These are phyloP conservation scores for Cryptocheilus praepositus DNA, from an alignment of 2,888 invertebrate genomes.

Conservation along the genomic window DNA sequence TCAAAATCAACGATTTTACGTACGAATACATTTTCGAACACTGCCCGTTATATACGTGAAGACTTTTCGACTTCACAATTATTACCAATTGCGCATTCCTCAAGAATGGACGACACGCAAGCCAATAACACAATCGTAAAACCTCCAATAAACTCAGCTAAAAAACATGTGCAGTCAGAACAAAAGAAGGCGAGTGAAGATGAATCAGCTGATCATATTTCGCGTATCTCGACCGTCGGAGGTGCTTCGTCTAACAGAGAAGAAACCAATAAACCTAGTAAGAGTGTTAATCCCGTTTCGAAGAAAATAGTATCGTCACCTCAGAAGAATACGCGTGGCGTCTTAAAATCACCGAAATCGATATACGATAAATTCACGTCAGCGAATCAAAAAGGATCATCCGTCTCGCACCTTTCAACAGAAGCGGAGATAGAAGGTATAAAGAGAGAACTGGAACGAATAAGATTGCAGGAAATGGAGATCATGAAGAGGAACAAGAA, in stretches of 20 bases:
- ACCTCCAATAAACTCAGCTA: not conserved
- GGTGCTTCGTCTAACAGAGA: too few species aligned
- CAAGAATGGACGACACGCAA: too few species aligned
- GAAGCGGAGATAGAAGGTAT: slow-evolving; percentile 10
- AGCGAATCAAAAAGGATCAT: not conserved
- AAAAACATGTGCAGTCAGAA: not conserved
- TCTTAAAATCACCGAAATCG: not conserved
- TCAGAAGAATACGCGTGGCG: not conserved
- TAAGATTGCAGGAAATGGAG: slow-evolving; percentile 15
- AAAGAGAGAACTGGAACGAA: slow-evolving; percentile 13
- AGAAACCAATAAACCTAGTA: not conserved
- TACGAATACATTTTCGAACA: too few species aligned
- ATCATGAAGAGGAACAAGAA: not conserved
- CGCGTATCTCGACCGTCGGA: too few species aligned
- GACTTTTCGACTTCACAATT: too few species aligned
- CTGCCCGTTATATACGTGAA: too few species aligned
- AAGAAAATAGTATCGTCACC: not conserved
- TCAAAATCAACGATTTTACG: too few species aligned
- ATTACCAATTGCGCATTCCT: too few species aligned
- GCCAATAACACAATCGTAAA: too few species aligned
- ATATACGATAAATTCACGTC: not conserved
- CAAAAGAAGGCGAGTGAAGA: not conserved
- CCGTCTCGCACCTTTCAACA: not conserved
- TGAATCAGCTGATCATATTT: not conserved
- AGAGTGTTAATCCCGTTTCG: not conserved